These are phyloP conservation scores for Psittacus erithacus DNA, from an alignment of 2,113 vertebrate species.

Conservation along the genomic window DNA sequence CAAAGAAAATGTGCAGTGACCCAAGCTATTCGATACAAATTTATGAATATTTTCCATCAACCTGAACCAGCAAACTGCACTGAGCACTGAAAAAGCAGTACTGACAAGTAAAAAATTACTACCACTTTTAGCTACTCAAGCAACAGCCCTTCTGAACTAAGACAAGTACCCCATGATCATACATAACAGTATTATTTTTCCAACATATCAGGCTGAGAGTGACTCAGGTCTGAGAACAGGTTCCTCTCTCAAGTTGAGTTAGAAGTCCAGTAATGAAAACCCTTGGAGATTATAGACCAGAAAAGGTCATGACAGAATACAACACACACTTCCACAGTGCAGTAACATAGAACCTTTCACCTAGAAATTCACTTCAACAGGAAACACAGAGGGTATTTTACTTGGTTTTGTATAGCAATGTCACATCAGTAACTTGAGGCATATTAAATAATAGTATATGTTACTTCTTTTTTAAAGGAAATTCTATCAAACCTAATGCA, in stretches of 20 bases:
- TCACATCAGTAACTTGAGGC: background rate
- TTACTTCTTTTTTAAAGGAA: conserved; percentile 32
- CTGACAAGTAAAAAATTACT: background rate
- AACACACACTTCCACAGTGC: background rate
- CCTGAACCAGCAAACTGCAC: background rate
- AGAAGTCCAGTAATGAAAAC: background rate
- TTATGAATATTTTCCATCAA: background rate
- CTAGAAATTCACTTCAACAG: conserved; percentile 19
- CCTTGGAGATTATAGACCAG: background rate
- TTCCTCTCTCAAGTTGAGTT: background rate
- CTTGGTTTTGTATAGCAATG: background rate
- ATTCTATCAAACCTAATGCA: background rate
- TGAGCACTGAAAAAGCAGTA: background rate
- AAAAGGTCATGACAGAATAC: background rate
- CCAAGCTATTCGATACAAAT: background rate
- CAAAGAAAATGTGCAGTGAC: background rate
- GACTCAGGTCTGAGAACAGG: background rate
- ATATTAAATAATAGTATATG: background rate
- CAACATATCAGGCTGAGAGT: background rate
- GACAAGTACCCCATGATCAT: background rate
- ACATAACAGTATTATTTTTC: background rate
- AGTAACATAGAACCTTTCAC: conserved; percentile 11
- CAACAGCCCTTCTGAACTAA: background rate
- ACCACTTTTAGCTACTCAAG: background rate
- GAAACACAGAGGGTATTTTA: conserved; percentile 23